Conservation (phyloP, 2,113 vertebrate genomes). For the Hippocampus guttulatus region DNA sequence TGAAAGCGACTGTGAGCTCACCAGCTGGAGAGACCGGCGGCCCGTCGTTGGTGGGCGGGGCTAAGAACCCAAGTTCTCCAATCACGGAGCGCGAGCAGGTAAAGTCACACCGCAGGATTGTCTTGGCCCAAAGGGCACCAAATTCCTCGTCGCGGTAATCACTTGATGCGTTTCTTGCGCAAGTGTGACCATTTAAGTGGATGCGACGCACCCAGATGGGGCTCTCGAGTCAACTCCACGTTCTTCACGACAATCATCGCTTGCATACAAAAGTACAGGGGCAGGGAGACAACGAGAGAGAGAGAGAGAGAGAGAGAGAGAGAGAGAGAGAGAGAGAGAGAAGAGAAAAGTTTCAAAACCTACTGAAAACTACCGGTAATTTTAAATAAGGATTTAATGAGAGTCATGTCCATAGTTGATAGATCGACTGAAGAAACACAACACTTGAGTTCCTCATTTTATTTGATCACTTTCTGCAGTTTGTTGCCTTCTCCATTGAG, state of each 20-base stretch:
- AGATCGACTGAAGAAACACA: too few species aligned
- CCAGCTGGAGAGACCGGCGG: slow-evolving; percentile 43
- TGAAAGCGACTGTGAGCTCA: slow-evolving; percentile 38
- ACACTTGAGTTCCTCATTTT: too few species aligned
- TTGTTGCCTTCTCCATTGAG: neutral
- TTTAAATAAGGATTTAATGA: too few species aligned
- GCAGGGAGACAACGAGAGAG: too few species aligned
- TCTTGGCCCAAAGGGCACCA: neutral
- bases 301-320: too few species aligned
- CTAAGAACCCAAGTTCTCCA: slow-evolving; percentile 38
- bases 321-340: neutral
- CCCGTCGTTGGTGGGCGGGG: slow-evolving; percentile 41
- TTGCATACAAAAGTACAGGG: too few species aligned
- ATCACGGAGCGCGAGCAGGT: slow-evolving; percentile 55
- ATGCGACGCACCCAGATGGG: neutral
- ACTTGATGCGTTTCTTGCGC: neutral
- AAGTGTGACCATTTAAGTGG: neutral
- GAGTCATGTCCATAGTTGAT: too few species aligned
- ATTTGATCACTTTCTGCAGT: neutral
- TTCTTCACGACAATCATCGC: too few species aligned
- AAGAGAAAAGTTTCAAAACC: too few species aligned
- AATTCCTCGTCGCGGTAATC: neutral
- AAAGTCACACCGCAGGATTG: slow-evolving; percentile 23
- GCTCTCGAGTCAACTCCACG: too few species aligned
- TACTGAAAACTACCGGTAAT: too few species aligned